Evolutionary conservation across 2,113 vertebrate genomes (phyloP).

Genomic region (Stegastes partitus): DNA sequence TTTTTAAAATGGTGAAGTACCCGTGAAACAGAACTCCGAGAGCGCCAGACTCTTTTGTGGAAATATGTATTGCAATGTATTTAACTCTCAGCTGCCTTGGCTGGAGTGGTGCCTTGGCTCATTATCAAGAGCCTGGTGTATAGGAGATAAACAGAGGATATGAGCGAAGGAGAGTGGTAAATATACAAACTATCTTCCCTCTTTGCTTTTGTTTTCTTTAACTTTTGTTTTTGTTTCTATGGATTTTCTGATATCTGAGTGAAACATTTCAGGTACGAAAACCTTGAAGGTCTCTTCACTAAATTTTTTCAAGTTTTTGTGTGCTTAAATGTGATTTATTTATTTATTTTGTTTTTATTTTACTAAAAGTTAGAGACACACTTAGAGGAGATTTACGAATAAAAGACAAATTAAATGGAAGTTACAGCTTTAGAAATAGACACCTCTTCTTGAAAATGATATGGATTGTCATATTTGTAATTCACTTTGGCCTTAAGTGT

Average conservation of each 20-base stretch:
- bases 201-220: slow-evolving; percentile 5
- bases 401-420: too few species aligned
- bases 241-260: neutral
- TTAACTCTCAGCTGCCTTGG: slow-evolving; percentile 22
- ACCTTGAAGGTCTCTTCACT: neutral
- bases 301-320: too few species aligned
- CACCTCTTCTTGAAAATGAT: neutral
- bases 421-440: too few species aligned
- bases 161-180: slow-evolving; percentile 4
- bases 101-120: slow-evolving; percentile 25
- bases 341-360: too few species aligned
- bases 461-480: neutral
- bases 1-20: slow-evolving; percentile 5
- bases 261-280: neutral
- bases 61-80: slow-evolving; percentile 25
- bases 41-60: slow-evolving; percentile 5
- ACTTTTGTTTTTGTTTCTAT: neutral
- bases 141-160: slow-evolving; percentile 27
- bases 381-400: too few species aligned
- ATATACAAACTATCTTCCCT: neutral
- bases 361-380: too few species aligned
- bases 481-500: neutral
- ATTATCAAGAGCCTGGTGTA: slow-evolving; percentile 29
- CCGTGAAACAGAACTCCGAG: slow-evolving; percentile 7
- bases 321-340: too few species aligned